These are phyloP conservation scores for Spilosoma lubricipeda DNA, from an alignment of 2,888 invertebrate genomes.

Conservation along the genomic window DNA sequence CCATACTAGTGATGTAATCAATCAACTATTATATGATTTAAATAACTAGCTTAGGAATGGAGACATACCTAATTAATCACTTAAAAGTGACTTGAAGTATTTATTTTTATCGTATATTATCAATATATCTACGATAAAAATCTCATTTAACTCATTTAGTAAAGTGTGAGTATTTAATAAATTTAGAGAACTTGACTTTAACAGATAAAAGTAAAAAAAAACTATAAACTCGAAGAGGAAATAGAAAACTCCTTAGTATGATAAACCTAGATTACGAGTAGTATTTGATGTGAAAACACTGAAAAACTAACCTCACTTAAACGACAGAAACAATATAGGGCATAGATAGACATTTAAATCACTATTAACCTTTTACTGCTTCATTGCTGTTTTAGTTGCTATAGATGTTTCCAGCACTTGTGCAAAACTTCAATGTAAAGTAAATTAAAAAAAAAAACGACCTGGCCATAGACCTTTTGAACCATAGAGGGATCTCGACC, in stretches of 20 bases:
- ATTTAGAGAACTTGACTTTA: too few relatives aligned
- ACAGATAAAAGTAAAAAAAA: too few relatives aligned
- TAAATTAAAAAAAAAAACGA: constrained; percentile 4
- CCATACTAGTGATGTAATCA: not conserved
- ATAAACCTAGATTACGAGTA: not conserved
- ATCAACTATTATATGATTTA: not conserved
- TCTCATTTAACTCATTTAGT: too few relatives aligned
- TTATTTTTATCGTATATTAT: not conserved
- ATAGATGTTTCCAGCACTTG: not conserved
- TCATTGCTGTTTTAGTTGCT: not conserved
- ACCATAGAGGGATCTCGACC: constrained; percentile 28
- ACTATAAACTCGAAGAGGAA: not conserved
- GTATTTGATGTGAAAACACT: not conserved
- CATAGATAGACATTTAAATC: not conserved
- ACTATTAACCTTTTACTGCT: not conserved
- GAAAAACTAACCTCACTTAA: not conserved
- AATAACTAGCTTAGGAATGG: not conserved
- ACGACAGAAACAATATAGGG: not conserved
- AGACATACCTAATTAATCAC: not conserved
- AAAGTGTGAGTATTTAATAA: too few relatives aligned
- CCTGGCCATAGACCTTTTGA: constrained; percentile 11
- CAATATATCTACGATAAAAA: too few relatives aligned
- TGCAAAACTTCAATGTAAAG: not conserved
- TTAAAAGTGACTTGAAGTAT: not conserved
- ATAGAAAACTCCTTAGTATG: not conserved